Evolutionary conservation across 2,888 invertebrate genomes (phyloP).

Genomic region (Laothoe populi): DNA sequence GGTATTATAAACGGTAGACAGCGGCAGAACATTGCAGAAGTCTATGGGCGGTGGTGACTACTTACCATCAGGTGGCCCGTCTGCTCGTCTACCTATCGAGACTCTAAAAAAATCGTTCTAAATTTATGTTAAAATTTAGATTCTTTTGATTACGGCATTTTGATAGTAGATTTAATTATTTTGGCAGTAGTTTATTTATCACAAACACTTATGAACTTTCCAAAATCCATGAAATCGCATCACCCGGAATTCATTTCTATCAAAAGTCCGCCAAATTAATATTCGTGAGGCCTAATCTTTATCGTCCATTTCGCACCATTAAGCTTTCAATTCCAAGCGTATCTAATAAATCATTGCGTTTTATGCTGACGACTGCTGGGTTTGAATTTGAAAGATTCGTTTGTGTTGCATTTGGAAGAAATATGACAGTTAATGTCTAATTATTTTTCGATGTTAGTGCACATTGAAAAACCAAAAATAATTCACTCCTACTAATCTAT

Average conservation of each 20-base stretch:
- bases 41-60: too few species aligned
- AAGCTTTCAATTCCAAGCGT: slow-evolving; percentile 52
- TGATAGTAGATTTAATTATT: neutral
- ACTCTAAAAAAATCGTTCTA: too few species aligned
- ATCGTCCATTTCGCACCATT: slow-evolving; percentile 68
- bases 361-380: slow-evolving; percentile 44
- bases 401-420: neutral
- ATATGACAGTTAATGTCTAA: neutral
- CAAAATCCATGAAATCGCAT: slow-evolving; percentile 16
- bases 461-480: too few species aligned
- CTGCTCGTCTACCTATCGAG: too few species aligned
- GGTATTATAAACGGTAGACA: too few species aligned
- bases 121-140: too few species aligned
- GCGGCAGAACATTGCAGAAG: too few species aligned
- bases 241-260: slow-evolving; percentile 42
- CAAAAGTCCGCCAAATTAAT: slow-evolving; percentile 53
- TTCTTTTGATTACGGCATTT: too few species aligned
- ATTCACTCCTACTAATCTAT: too few species aligned
- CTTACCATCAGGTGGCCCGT: too few species aligned
- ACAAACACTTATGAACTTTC: neutral
- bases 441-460: neutral
- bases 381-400: slow-evolving; percentile 13
- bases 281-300: slow-evolving; percentile 60
- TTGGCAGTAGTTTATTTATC: neutral
- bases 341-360: slow-evolving; percentile 60